phyloP scores from a whole-genome alignment of 2,797 vertebrate species.

The Alauda arvensis region DNA sequence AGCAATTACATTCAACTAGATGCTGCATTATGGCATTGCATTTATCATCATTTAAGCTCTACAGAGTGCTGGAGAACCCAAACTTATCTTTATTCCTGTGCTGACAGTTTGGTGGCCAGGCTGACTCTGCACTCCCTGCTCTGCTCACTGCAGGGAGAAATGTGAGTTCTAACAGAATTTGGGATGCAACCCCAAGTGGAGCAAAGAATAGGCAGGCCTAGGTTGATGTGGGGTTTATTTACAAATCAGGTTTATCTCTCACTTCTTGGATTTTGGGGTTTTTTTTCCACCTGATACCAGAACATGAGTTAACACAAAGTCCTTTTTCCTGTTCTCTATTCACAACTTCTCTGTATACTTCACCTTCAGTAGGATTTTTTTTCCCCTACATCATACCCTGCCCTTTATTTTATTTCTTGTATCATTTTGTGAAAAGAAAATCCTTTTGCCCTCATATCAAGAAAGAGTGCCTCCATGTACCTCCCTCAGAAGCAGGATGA shows the following conservation, averaged over 20 bases:
- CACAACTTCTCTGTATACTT: background rate
- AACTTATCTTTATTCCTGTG: constrained; percentile 26
- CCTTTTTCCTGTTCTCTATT: background rate
- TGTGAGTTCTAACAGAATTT: background rate
- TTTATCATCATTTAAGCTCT: constrained; percentile 35
- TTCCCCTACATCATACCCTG: background rate
- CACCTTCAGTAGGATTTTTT: background rate
- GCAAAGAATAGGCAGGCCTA: background rate
- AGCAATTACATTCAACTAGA: constrained; percentile 7
- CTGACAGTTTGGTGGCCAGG: background rate
- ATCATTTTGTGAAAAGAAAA: background rate
- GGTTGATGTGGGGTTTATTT: background rate
- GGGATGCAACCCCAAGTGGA: background rate
- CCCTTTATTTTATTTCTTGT: background rate
- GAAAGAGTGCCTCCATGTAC: background rate
- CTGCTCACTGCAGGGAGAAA: background rate
- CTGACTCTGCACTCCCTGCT: background rate
- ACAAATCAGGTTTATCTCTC: background rate
- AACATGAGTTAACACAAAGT: background rate
- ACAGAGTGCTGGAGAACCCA: background rate
- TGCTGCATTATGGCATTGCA: background rate
- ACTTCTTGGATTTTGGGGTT: accelerated
- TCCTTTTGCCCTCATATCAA: background rate
- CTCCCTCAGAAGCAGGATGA: background rate
- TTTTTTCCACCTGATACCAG: background rate